phyloP scores from a whole-genome alignment of 2,113 vertebrate species.

The Nibea albiflora region DNA sequence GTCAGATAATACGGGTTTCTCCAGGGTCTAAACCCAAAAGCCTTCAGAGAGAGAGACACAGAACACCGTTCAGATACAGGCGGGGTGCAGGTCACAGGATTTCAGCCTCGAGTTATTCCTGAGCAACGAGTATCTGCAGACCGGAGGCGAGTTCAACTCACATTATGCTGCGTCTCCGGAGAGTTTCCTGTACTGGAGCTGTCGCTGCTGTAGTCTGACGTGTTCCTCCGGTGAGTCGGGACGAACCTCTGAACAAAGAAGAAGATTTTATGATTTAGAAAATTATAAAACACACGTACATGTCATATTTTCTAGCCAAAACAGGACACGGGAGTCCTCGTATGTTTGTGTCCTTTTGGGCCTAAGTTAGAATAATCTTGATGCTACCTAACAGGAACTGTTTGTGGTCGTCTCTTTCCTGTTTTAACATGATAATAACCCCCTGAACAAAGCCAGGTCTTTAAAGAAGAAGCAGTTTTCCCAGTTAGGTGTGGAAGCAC shows the following conservation, averaged over 20 bases:
- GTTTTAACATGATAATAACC: not conserved
- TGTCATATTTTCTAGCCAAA: no score
- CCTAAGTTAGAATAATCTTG: not conserved
- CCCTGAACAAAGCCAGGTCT: no score
- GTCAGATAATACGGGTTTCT: conserved; percentile 78
- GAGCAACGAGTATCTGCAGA: not conserved
- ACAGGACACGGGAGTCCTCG: not conserved
- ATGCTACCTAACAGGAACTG: not conserved
- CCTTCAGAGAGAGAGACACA: conserved; percentile 70
- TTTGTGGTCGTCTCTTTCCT: not conserved
- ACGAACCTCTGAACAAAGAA: conserved; percentile 70
- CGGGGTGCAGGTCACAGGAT: not conserved
- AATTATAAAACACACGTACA: no score
- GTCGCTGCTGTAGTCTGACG: conserved; percentile 81
- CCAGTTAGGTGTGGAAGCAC: no score
- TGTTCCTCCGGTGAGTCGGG: conserved; percentile 75
- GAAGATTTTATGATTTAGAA: not conserved
- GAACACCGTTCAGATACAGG: conserved; percentile 28
- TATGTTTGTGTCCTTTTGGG: not conserved
- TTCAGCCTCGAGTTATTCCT: not conserved
- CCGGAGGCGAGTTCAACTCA: conserved; percentile 63
- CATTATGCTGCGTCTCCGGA: conserved; percentile 78
- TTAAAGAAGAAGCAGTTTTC: no score
- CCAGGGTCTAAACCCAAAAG: conserved; percentile 66
- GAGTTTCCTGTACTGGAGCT: conserved; percentile 79